phyloP scores from a whole-genome alignment of 64 coral and sea anemone species.

The Stichodactyla mertensii region DNA sequence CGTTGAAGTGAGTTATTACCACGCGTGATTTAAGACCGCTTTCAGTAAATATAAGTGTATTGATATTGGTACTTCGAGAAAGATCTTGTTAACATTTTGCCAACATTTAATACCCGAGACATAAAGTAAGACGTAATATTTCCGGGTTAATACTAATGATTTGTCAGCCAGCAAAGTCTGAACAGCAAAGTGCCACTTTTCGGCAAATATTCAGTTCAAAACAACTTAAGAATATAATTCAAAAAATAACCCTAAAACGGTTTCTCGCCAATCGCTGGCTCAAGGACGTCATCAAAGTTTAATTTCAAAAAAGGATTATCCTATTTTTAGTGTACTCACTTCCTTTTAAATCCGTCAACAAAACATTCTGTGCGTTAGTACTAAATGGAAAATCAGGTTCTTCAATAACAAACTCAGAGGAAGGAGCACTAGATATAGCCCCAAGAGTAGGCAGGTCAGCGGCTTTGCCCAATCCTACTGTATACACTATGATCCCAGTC shows the following conservation, averaged over 20 bases:
- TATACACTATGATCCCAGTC: slow-evolving; percentile 23
- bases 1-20: not conserved
- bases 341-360: not conserved
- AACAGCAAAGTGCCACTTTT: too few species aligned
- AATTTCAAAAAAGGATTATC: not conserved
- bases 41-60: not conserved
- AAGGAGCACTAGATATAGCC: slow-evolving; percentile 8
- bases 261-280: too few species aligned
- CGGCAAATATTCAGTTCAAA: too few species aligned
- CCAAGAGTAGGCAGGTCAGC: not conserved
- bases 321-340: not conserved
- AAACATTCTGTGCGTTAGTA: not conserved
- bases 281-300: not conserved
- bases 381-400: slow-evolving; percentile 16
- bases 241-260: too few species aligned
- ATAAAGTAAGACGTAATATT: too few species aligned
- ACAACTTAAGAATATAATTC: too few species aligned
- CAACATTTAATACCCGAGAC: too few species aligned
- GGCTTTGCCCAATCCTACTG: slow-evolving; percentile 5
- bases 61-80: not conserved
- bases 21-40: not conserved
- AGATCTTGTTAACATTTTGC: not conserved
- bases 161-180: too few species aligned
- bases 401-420: slow-evolving; percentile 29
- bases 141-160: too few species aligned